Conservation (phyloP, 2,888 invertebrate genomes). For the Rhopalosiphum nymphaeae region DNA sequence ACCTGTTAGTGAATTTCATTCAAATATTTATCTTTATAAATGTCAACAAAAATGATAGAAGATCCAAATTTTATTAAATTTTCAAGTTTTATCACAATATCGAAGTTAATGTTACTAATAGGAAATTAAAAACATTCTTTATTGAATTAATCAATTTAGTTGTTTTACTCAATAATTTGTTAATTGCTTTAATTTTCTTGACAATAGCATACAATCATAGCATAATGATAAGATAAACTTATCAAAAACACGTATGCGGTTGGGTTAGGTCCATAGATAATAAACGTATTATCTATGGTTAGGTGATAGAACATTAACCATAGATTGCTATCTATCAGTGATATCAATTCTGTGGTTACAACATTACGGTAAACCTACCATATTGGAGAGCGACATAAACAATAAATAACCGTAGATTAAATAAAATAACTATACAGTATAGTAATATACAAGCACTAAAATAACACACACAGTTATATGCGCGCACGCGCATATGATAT, state of each 20-base stretch:
- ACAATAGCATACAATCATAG: not conserved
- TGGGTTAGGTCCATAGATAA: not conserved
- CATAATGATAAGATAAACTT: not conserved
- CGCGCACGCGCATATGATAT: not conserved
- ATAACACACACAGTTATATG: not conserved
- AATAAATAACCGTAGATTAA: not conserved
- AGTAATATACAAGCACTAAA: not conserved
- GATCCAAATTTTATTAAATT: not conserved
- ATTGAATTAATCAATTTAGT: not conserved
- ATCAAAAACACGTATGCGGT: conserved; percentile 37
- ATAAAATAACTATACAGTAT: not conserved
- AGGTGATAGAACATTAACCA: not conserved
- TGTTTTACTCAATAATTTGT: not conserved
- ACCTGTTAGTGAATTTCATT: conserved; percentile 33
- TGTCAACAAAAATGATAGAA: not conserved
- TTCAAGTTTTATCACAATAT: not conserved
- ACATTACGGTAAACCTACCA: not conserved
- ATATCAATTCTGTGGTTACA: not conserved
- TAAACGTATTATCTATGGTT: not conserved
- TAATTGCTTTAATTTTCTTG: not conserved
- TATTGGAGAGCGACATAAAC: not conserved
- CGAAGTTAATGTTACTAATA: not conserved
- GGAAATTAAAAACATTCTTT: not conserved
- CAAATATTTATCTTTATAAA: not conserved
- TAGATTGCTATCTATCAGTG: not conserved